Evolutionary conservation across 2,113 vertebrate genomes (phyloP).

Genomic region (Nibea albiflora): DNA sequence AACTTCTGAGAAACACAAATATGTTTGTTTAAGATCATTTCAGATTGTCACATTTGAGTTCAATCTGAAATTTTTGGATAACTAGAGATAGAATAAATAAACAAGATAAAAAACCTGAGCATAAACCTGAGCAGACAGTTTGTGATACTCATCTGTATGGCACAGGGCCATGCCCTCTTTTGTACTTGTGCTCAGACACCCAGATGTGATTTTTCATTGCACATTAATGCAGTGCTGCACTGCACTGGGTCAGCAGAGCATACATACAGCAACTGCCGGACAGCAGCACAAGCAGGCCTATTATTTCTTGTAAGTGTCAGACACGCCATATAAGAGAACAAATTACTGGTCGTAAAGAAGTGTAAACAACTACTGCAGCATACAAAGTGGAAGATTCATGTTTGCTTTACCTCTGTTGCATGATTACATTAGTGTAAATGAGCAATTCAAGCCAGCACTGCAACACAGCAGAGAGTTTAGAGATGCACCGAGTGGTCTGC

Average conservation of each 20-base stretch:
- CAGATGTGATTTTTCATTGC: slow-evolving; percentile 2
- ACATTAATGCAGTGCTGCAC: background rate
- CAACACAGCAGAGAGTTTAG: background rate
- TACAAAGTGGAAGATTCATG: slow-evolving; percentile 9
- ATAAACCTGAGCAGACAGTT: background rate
- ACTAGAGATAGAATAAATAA: background rate
- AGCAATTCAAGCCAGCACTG: slow-evolving; percentile 1
- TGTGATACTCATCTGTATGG: background rate
- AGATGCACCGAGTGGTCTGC: slow-evolving; percentile 30
- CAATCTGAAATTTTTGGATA: background rate
- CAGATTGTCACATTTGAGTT: background rate
- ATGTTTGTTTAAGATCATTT: background rate
- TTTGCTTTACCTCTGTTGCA: slow-evolving; percentile 5
- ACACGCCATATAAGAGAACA: slow-evolving; percentile 1
- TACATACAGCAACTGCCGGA: too few species aligned
- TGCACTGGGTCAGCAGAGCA: background rate
- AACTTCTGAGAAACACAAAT: too few species aligned
- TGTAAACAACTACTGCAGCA: slow-evolving; percentile 3
- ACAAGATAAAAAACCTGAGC: background rate
- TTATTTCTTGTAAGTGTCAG: slow-evolving; percentile 9
- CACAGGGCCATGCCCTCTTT: background rate
- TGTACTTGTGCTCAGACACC: background rate
- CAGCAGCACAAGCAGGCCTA: background rate
- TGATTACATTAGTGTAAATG: slow-evolving; percentile 21
- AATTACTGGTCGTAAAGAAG: background rate